phyloP scores from a whole-genome alignment of 2,113 vertebrate genomes.

The Eurystomus gularis region DNA sequence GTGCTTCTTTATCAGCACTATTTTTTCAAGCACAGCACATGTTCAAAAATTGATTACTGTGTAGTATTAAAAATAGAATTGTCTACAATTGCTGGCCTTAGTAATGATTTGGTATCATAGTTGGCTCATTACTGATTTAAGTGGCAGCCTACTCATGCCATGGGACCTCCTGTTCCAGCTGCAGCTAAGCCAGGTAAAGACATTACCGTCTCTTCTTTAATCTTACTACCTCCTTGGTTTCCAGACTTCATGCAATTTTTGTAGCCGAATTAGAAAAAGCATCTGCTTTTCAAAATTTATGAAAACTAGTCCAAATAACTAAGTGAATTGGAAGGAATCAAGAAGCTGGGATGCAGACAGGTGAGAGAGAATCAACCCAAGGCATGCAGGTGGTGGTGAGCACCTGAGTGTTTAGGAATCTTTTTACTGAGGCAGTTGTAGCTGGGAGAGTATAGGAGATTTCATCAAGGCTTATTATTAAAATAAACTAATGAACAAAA shows the following conservation, averaged over 20 bases:
- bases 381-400: background rate
- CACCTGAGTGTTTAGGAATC: background rate
- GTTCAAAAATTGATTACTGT: background rate
- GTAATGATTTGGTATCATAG: background rate
- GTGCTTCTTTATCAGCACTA: background rate
- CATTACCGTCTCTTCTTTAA: background rate
- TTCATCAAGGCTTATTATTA: background rate
- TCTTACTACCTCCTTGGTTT: background rate
- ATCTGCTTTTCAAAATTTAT: background rate
- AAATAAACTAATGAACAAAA: background rate
- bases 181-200: background rate
- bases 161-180: background rate
- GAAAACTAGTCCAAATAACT: background rate
- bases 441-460: background rate
- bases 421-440: background rate
- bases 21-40: background rate
- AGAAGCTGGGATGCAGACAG: background rate
- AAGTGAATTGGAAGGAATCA: background rate
- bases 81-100: background rate
- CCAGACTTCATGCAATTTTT: background rate
- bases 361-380: background rate
- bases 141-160: rapidly evolving
- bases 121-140: background rate
- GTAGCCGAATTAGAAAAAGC: background rate
- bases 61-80: background rate